Evolutionary conservation across 92 coral and sea anemone species (phyloP).

Genomic region (Phenganax marumi): DNA sequence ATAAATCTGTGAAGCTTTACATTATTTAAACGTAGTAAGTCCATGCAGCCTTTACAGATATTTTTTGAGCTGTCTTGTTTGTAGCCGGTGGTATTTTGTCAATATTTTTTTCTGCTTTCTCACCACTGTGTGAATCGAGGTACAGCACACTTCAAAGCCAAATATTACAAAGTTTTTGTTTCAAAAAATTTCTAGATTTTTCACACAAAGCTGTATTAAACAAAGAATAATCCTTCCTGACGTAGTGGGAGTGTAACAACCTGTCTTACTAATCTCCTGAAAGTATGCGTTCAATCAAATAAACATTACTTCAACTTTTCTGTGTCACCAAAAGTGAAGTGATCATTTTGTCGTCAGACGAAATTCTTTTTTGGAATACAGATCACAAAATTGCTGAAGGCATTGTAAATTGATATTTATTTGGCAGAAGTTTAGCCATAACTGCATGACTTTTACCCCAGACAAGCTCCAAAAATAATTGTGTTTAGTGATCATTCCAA

Average conservation of each 20-base stretch:
- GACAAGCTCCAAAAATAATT: background rate
- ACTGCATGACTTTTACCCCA: background rate
- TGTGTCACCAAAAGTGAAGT: background rate
- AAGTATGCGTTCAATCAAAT: background rate
- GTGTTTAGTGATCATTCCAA: background rate
- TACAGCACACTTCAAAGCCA: background rate
- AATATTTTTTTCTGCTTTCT: background rate
- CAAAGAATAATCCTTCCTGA: slow-evolving; percentile 1
- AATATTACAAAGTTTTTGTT: background rate
- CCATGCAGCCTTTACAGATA: background rate
- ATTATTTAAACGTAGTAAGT: background rate
- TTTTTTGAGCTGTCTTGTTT: background rate
- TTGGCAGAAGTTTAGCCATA: background rate
- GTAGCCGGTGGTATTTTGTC: background rate
- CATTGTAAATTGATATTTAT: background rate
- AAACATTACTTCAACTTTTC: background rate
- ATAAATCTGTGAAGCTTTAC: background rate
- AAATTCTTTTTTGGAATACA: background rate
- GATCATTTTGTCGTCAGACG: no score
- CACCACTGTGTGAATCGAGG: background rate
- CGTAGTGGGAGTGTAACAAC: background rate
- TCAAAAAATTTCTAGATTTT: background rate
- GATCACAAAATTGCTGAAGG: background rate
- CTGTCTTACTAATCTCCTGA: background rate
- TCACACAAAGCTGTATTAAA: background rate